Evolutionary conservation across 2,113 vertebrate species (phyloP).

Genomic region (Rousettus leschenaultii): DNA sequence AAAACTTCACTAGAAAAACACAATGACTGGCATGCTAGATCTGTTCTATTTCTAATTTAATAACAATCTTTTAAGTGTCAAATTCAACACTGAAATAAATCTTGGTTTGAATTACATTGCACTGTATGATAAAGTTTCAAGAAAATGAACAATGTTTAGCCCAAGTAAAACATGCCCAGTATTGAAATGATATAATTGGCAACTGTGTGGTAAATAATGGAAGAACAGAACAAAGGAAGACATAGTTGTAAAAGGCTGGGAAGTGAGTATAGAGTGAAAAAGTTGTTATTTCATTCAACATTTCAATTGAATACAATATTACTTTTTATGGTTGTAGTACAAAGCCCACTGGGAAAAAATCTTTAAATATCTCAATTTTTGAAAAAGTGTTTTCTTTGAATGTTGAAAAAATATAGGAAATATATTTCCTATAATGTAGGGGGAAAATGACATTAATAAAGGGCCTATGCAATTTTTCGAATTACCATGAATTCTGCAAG

Average conservation of each 20-base stretch:
- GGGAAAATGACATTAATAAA: constrained; percentile 30
- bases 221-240: background rate
- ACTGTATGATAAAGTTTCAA: background rate
- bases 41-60: background rate
- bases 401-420: constrained; percentile 21
- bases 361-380: background rate
- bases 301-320: background rate
- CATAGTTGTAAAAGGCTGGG: background rate
- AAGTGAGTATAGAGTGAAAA: background rate
- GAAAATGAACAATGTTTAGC: background rate
- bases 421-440: too few relatives aligned
- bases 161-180: background rate
- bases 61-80: background rate
- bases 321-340: background rate
- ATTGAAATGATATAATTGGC: background rate
- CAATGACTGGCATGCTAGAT: background rate
- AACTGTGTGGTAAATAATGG: background rate
- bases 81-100: constrained; percentile 22
- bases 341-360: background rate
- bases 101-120: background rate
- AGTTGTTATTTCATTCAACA: background rate
- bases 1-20: background rate
- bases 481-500: constrained; percentile 53
- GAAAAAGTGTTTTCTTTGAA: constrained; percentile 25
- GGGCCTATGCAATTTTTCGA: constrained; percentile 55